Evolutionary conservation across 1,140 invertebrate genomes (phyloP).

Genomic region (Polypedilum pembai): DNA sequence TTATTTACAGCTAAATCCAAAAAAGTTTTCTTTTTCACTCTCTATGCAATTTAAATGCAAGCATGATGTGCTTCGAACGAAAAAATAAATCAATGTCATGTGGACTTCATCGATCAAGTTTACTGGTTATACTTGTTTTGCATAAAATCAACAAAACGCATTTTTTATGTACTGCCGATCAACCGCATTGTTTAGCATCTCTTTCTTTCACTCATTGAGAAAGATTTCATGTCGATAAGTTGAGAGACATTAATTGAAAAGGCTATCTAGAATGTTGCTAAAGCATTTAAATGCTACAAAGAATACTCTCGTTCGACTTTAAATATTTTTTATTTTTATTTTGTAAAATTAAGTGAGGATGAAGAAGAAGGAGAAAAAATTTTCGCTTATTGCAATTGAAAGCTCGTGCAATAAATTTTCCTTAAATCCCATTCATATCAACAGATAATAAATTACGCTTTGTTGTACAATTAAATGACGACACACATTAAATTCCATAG

Average conservation of each 20-base stretch:
- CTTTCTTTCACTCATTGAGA: not conserved
- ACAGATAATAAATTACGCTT: conserved; percentile 25
- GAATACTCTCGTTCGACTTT: not conserved
- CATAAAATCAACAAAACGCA: not conserved
- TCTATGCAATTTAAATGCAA: conserved; percentile 18
- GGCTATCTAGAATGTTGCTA: not conserved
- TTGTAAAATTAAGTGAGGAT: not conserved
- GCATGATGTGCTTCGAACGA: conserved; percentile 6
- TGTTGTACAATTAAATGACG: conserved; percentile 27
- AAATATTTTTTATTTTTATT: not conserved
- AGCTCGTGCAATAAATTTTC: conserved; percentile 23
- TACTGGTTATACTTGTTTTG: conserved; percentile 22
- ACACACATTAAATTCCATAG: conserved; percentile 19
- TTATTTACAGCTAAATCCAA: no score
- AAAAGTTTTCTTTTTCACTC: not conserved
- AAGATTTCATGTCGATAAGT: not conserved
- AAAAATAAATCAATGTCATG: conserved; percentile 24
- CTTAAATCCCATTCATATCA: conserved; percentile 16
- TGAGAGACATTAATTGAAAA: not conserved
- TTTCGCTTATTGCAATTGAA: not conserved
- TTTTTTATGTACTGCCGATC: conserved; percentile 17
- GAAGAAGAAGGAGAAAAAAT: not conserved
- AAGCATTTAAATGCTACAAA: no score
- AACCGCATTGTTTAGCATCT: not conserved
- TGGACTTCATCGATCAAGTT: conserved; percentile 23